Conservation (phyloP, 2,113 vertebrate species). For the Pterocles gutturalis region DNA sequence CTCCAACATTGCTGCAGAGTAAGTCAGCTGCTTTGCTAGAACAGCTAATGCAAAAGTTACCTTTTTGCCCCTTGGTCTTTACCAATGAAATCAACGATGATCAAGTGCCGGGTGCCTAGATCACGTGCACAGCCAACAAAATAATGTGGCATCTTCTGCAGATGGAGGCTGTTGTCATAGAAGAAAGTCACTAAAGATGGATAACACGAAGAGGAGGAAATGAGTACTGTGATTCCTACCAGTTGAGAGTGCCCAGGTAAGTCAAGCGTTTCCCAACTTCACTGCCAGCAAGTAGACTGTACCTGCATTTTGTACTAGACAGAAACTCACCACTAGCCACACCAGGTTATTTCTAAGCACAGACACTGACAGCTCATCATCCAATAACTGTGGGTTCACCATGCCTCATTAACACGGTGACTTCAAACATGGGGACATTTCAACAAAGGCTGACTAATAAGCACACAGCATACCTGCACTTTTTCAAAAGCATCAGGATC, state of each 20-base stretch:
- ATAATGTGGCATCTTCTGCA: neutral
- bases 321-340: neutral
- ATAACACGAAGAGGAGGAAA: slow-evolving; percentile 50
- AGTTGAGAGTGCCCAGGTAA: neutral
- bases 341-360: neutral
- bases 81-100: neutral
- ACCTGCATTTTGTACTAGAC: neutral
- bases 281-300: neutral
- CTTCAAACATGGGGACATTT: neutral
- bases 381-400: neutral
- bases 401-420: neutral
- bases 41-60: slow-evolving; percentile 1
- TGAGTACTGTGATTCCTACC: neutral
- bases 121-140: neutral
- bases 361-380: neutral
- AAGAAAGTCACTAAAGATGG: slow-evolving; percentile 57
- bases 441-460: neutral
- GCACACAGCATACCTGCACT: neutral
- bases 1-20: neutral
- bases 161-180: slow-evolving; percentile 28
- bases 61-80: neutral
- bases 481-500: neutral
- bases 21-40: neutral
- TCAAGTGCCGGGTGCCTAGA: neutral
- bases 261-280: neutral